phyloP scores from a whole-genome alignment of 1,140 invertebrate species.

The Drosophila nannoptera region DNA sequence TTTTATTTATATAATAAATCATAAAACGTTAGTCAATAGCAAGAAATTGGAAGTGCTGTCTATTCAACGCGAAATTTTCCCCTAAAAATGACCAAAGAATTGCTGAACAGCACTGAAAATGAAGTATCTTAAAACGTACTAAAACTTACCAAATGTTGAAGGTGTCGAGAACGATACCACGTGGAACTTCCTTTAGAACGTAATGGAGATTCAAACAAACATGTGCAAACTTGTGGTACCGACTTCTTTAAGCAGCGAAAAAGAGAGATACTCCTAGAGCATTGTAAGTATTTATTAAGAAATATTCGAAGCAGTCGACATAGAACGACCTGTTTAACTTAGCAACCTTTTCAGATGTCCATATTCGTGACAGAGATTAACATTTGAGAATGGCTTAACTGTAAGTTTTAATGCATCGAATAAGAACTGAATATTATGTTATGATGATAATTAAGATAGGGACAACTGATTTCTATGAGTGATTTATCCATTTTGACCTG shows the following conservation, averaged over 20 bases:
- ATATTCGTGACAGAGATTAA: neutral
- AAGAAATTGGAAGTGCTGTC: conserved; percentile 38
- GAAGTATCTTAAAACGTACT: neutral
- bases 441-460: conserved; percentile 33
- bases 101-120: neutral
- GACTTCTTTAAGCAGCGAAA: too few species aligned
- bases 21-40: conserved; percentile 40
- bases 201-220: neutral
- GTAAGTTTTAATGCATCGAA: neutral
- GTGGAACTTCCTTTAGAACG: neutral
- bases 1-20: conserved; percentile 76
- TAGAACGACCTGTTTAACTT: too few species aligned
- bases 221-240: neutral
- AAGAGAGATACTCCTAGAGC: too few species aligned
- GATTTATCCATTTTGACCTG: conserved; percentile 26
- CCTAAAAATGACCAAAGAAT: conserved; percentile 18
- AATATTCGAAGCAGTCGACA: too few species aligned
- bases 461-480: conserved; percentile 47
- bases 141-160: conserved; percentile 5
- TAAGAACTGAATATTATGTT: neutral
- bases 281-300: neutral
- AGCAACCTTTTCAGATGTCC: too few species aligned
- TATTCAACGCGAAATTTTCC: neutral
- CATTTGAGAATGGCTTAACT: neutral
- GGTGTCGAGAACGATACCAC: conserved; percentile 2